Conservation (phyloP, 1,140 invertebrate genomes). For the Aphidius ervi region DNA sequence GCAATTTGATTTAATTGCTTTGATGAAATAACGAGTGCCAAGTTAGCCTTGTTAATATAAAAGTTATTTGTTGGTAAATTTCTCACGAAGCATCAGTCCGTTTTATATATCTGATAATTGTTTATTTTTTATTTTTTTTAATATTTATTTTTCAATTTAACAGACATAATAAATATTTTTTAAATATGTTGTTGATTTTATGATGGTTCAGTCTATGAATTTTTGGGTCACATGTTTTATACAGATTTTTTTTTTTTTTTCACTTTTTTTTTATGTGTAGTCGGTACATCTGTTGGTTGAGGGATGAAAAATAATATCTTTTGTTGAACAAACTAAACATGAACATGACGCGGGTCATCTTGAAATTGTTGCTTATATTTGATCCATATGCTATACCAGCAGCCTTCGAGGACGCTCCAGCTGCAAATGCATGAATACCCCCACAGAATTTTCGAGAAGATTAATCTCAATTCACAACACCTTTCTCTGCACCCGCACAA, state of each 20-base stretch:
- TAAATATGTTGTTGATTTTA: no score
- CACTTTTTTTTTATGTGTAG: neutral
- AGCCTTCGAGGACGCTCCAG: neutral
- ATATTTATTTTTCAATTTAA: no score
- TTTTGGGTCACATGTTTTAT: neutral
- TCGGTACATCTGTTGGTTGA: slow-evolving; percentile 7
- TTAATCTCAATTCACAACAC: slow-evolving; percentile 4
- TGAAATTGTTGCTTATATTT: slow-evolving; percentile 1
- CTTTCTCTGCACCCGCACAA: slow-evolving; percentile 1
- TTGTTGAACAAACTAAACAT: neutral
- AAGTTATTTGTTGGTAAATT: neutral
- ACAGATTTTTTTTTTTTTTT: neutral
- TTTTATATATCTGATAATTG: neutral
- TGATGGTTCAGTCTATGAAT: no score
- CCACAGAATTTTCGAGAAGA: neutral
- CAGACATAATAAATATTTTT: no score
- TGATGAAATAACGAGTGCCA: slow-evolving; percentile 8
- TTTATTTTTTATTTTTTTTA: neutral
- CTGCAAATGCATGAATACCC: neutral
- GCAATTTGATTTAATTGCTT: slow-evolving; percentile 20
- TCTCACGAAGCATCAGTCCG: no score
- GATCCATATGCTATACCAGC: neutral
- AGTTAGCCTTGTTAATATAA: neutral
- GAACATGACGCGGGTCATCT: slow-evolving; percentile 11
- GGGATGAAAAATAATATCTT: slow-evolving; percentile 1